Base-by-base conservation (phyloP, 2,888 invertebrate species). In the Drosophila setosimentum region DNA sequence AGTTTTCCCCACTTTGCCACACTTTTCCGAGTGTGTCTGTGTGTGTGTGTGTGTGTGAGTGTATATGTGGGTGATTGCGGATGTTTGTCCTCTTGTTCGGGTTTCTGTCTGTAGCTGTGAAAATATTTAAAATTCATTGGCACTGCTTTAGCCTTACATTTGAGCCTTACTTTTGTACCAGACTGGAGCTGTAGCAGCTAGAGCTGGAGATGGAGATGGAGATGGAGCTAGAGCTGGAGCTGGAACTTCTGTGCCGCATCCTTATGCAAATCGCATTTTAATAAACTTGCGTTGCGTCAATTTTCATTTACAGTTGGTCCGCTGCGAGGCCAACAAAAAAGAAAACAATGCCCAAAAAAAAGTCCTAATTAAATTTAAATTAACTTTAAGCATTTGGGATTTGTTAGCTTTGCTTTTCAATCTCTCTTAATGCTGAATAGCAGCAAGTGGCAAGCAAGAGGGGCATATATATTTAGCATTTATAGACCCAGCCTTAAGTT, bases 341-440 rank as follows among this genome's bases (percentile, higher is more conserved):
- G 18, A 37, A 24, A 89, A 87, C 85, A 85, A 83, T 76, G 69
- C 72, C 57, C 57, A 50, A 49, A 62, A 60, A 78, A 81, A 83
- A 88, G 75, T 88, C 80, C 89, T 87, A 87, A 87, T 87, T 87
- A 87, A 90, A 87, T 87, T 87, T 77, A 89, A 87, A 87, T 90
- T 89, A 86, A 90, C 87, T 90, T 87, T 87, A 83, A 90, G 88
- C 86, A 79, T 86, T 82, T 77, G 80, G 76, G 77, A 76, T 87
- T 87, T 86, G 88, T 87, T 82, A 73, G 83, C 86, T 83, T 83
- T 83, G 76, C 76, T 88, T 76, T 79, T 70, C 64, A 79, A 82
- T 74, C 72, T 66, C 32, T 42, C 21, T 5, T 33, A 53, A 71
- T 63, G 49, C 77, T 29, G 45, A 16, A 1, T 61, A 69, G 24